A percentile compares a stretch with the other conserved stretches of the same genome.
phyloP scores from a whole-genome alignment of 2,888 invertebrate genomes.

The Muscina levida region DNA sequence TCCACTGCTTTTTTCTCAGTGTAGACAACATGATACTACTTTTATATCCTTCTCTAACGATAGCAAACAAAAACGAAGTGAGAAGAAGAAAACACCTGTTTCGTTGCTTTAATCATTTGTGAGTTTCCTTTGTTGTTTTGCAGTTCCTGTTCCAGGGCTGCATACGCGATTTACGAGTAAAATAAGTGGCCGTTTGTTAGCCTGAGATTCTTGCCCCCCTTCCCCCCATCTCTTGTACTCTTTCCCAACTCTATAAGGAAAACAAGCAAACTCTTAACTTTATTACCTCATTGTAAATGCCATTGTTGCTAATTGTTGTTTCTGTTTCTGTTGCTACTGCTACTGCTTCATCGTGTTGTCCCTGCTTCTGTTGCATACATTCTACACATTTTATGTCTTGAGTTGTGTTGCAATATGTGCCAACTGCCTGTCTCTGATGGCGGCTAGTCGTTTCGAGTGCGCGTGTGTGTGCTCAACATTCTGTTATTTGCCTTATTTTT shows the following conservation, averaged over 20 bases:
- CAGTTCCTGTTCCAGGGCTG: slow-evolving; percentile 19
- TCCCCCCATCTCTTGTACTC: too few species aligned
- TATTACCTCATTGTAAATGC: slow-evolving; percentile 56
- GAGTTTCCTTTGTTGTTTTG: slow-evolving; percentile 13
- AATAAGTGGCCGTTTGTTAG: too few species aligned
- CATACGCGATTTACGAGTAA: background rate
- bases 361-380: background rate
- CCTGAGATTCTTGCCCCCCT: too few species aligned
- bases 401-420: background rate
- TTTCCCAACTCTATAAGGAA: too few species aligned
- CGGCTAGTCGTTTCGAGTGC: background rate
- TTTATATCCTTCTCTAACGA: background rate
- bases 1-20: slow-evolving; percentile 3
- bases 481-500: slow-evolving; percentile 47
- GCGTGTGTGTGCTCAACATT: background rate
- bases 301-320: slow-evolving; percentile 47
- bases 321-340: slow-evolving; percentile 29
- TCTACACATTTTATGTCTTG: background rate
- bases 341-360: slow-evolving; percentile 23
- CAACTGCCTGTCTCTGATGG: background rate
- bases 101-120: slow-evolving; percentile 8
- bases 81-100: slow-evolving; percentile 33
- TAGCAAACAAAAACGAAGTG: background rate
- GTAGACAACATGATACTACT: background rate
- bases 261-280: slow-evolving; percentile 35